Evolutionary conservation across 2,797 vertebrate genomes (phyloP), one percentile per base, ranked within the genome.

Genomic region (Mus spretus): DNA sequence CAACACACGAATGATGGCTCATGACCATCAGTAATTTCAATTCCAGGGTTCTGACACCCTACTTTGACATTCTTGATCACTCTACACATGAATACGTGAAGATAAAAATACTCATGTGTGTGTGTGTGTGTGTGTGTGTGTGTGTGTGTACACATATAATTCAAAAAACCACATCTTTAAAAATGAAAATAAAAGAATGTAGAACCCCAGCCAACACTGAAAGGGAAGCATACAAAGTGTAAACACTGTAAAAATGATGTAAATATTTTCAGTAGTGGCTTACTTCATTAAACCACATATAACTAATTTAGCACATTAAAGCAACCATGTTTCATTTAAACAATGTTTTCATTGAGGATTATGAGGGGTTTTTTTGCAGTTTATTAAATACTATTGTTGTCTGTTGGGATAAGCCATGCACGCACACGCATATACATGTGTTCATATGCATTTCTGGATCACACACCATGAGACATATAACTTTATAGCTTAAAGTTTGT

Each of bases 401-500:
- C 28, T 70, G 1, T 53, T 83, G 3, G 44, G 88, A 40, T 59
- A 6, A 53, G 20, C 55, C 12, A 70, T 9, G 53, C 15, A 50
- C 4, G 47, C 3, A 0, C 1, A 40, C 13, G 40, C 12, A 10
- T 24, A 15, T 2, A 37, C 17, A 78, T 15, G 40, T 40, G 11
- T 24, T 6, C 3, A 53, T 19, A 72, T 19, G 61, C 59, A 70
- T 55, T 37, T 2, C 7, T 37, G 26, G 3, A 8, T 57, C 34
- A 90, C 31, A 67, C 3, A 70, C 34, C 37, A 78, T 81, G 11
- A 80, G 12, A 85, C 53, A 74, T 2, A 82, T 67, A 47, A 92
- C 24, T 59, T 90, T 75, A 72, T 79, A 87, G 59, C 31, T 78
- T 90, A 97, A 97, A 95, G 94, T 40, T 94, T 94, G n/a, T 79